Conservation (phyloP, 2,113 vertebrate genomes). For the Columbina picui region DNA sequence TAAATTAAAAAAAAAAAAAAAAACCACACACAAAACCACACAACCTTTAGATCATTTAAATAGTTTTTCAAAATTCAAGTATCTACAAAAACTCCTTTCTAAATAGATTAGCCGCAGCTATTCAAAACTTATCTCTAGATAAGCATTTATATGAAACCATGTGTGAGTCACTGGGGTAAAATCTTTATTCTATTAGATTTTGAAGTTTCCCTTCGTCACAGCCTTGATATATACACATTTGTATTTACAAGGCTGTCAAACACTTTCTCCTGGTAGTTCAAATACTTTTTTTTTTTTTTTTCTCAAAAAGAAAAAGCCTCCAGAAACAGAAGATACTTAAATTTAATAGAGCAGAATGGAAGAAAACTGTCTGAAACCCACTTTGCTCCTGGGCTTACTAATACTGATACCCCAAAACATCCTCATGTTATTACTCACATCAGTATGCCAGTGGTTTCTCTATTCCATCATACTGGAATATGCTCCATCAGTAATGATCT, state of each 20-base stretch:
- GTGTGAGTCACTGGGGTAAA: background rate
- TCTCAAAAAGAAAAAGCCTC: background rate
- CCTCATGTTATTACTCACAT: background rate
- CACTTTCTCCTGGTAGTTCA: background rate
- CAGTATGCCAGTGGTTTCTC: background rate
- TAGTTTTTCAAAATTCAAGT: slow-evolving; percentile 43
- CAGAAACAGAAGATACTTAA: background rate
- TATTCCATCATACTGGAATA: background rate
- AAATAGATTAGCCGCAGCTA: slow-evolving; percentile 41
- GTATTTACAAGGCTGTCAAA: background rate
- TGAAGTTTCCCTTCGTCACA: background rate
- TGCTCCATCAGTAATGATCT: background rate
- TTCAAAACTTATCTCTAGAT: slow-evolving; percentile 7
- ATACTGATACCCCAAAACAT: background rate
- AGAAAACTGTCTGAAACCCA: background rate
- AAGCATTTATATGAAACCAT: background rate
- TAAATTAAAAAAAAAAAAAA: background rate
- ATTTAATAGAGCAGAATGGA: background rate
- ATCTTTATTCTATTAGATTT: background rate
- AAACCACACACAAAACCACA: background rate
- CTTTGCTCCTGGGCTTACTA: background rate
- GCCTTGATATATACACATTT: background rate
- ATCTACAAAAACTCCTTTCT: slow-evolving; percentile 2
- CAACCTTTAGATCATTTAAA: slow-evolving; percentile 36
- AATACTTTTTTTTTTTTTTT: background rate